A percentile compares a stretch with the other conserved stretches of the same genome.
phyloP scores from a whole-genome alignment of 2,888 invertebrate species.

The Antheraea yamamai region DNA sequence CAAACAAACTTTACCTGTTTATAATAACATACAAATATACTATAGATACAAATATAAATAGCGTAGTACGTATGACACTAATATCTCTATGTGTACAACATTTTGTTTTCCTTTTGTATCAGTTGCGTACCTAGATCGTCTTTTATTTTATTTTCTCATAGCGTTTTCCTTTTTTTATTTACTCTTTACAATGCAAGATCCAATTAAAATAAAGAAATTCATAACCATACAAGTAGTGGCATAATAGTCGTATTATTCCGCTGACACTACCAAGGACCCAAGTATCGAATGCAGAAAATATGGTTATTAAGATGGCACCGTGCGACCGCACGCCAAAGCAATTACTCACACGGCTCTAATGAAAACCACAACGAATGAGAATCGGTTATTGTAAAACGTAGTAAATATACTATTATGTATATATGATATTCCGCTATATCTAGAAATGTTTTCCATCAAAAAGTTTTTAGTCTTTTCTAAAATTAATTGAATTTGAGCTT shows the following conservation, averaged over 20 bases:
- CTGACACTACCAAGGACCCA: constrained; percentile 61
- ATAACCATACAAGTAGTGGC: constrained; percentile 5
- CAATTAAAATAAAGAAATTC: background rate
- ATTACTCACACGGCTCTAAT: constrained; percentile 65
- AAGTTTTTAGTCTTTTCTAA: background rate
- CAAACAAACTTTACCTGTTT: too few relatives aligned
- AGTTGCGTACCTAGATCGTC: background rate
- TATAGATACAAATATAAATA: too few relatives aligned
- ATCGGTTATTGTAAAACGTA: constrained; percentile 21
- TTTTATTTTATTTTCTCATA: background rate
- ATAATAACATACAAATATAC: too few relatives aligned
- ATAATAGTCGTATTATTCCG: background rate
- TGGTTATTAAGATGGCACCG: constrained; percentile 71
- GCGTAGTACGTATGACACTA: too few relatives aligned
- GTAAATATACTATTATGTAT: constrained; percentile 12
- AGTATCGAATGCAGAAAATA: constrained; percentile 60
- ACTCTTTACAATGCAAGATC: background rate
- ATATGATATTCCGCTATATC: background rate
- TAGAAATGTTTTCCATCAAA: background rate
- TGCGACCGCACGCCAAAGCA: constrained; percentile 71
- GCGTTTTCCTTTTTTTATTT: background rate
- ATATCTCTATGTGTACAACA: background rate
- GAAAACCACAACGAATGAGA: constrained; percentile 58
- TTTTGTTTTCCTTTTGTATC: background rate
- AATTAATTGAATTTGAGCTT: background rate